Base-by-base conservation (phyloP, 2,113 vertebrate genomes). In the Hystrix cristata region DNA sequence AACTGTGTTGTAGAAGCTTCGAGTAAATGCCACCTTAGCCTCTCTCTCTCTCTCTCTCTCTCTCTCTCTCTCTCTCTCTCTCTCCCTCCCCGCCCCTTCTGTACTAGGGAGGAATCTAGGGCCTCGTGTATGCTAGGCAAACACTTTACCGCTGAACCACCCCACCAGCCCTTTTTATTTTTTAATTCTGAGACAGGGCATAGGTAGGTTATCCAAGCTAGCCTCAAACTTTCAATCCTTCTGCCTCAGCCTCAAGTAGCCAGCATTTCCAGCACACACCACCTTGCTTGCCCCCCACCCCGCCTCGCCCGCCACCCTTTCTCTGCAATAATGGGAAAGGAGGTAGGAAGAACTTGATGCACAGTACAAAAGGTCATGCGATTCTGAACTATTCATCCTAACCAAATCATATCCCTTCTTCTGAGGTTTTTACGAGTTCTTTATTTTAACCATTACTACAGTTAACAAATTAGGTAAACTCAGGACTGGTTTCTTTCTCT, bases 361-460 rank as follows among this genome's bases (percentile, higher is more conserved):
- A 59, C 57, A 15, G 29, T 2, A 79, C 31, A 1, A 81, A 59
- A 19, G 65, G 25, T 3, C 53, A 2, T 15, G 27, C 55, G 55
- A 65, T 43, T 91, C 29, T 72, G 18, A 12, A 90, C 43, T 79
- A 72, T 60, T 81, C 15, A n/a, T 51, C 38, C 67, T 55, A 89
- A 78, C 9, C 18, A 95, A 67, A 91, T 65, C 8, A 67, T 1
- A 78, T 69, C 7, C 43, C 62, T 94, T 88, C 46, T 62, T 88
- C 46, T 62, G 83, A 57, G 46, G 67, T 62, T 51, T 83, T 84
- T 27, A 51, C 67, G 29, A 7, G 23, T 86, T 38, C 27, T 91
- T 91, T 90, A 23, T 53, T 82, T 90, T 78, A 78, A 71, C 55
- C 34, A 89, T 95, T 57, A 84, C 57, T 81, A 74, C 51, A 34